phyloP scores from a whole-genome alignment of 2,888 invertebrate species.

The Neuroscelio doddi region DNA sequence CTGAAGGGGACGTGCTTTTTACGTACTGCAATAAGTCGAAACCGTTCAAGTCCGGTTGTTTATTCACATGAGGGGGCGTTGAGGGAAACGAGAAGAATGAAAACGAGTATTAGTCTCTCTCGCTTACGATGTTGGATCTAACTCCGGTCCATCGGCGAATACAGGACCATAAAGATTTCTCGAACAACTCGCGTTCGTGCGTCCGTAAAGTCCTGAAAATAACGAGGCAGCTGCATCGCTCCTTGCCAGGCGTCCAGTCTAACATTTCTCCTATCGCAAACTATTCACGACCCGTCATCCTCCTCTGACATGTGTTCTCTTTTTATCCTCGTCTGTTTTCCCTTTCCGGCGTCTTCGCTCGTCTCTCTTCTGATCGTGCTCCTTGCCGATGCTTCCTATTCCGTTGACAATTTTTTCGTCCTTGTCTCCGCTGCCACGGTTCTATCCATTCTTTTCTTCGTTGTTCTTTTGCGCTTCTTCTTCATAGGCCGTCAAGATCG shows the following conservation, averaged over 20 bases:
- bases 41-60: conserved; percentile 6
- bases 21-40: too few relatives aligned
- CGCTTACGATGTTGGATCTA: conserved; percentile 39
- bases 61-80: conserved; percentile 10
- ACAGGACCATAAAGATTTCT: conserved; percentile 32
- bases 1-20: too few relatives aligned
- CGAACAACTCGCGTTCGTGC: background rate
- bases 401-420: background rate
- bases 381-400: conserved; percentile 31
- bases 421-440: conserved; percentile 11
- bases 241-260: conserved; percentile 43
- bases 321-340: conserved; percentile 4
- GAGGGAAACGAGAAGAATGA: conserved; percentile 18
- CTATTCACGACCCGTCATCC: conserved; percentile 38
- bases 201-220: conserved; percentile 63
- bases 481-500: conserved; percentile 49
- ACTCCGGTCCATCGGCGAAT: conserved; percentile 26
- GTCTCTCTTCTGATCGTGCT: conserved; percentile 25
- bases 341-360: conserved; percentile 37
- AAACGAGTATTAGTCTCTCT: conserved; percentile 33
- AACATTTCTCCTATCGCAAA: conserved; percentile 35
- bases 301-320: conserved; percentile 22
- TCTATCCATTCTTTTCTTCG: conserved; percentile 31
- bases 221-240: conserved; percentile 64
- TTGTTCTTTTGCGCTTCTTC: conserved; percentile 39